Conservation (phyloP, 2,797 vertebrate genomes). For the Pangasius djambal region DNA sequence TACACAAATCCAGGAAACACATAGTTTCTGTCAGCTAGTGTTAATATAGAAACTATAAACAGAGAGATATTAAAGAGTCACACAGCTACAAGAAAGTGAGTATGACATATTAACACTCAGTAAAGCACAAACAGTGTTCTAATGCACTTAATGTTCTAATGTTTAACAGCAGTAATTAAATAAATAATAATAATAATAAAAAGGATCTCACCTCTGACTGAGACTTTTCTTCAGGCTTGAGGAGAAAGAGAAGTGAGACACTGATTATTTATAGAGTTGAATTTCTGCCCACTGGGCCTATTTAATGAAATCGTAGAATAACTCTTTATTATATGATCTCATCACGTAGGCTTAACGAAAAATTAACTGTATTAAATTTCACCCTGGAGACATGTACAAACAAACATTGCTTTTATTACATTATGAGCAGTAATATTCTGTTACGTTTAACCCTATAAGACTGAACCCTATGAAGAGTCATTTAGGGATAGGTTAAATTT, state of each 20-base stretch:
- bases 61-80: neutral
- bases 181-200: neutral
- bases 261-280: conserved; percentile 30
- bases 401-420: neutral
- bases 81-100: neutral
- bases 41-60: neutral
- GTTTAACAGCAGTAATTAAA: neutral
- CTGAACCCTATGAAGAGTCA: neutral
- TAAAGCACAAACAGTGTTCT: neutral
- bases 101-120: neutral
- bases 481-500: neutral
- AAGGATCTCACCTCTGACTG: conserved; percentile 83
- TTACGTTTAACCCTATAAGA: neutral
- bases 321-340: neutral
- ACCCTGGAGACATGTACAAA: conserved; percentile 4
- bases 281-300: conserved; percentile 5
- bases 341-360: neutral
- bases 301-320: neutral
- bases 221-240: conserved; percentile 86
- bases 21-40: neutral
- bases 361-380: conserved; percentile 8
- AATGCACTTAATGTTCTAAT: no score
- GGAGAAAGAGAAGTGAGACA: neutral
- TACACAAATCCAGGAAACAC: conserved; percentile 8
- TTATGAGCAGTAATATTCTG: neutral